Conservation (phyloP, 2,888 invertebrate genomes). For the Abscondita cerata region DNA sequence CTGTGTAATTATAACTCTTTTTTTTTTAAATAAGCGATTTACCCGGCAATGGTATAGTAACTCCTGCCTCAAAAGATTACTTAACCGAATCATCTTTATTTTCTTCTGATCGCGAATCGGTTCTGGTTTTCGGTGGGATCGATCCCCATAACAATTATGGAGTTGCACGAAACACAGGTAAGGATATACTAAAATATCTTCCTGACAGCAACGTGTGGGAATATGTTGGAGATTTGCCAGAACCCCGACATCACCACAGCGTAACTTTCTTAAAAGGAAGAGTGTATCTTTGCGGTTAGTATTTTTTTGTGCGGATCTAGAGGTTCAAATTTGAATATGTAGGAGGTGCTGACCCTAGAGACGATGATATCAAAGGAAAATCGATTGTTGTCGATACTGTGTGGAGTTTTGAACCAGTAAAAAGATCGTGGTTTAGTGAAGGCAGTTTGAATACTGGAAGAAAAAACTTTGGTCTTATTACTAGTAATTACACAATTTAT, state of each 20-base stretch:
- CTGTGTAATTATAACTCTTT: neutral
- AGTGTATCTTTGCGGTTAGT: slow-evolving; percentile 70
- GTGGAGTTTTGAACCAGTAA: slow-evolving; percentile 74
- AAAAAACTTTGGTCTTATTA: slow-evolving; percentile 75
- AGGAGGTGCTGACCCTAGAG: slow-evolving; percentile 73
- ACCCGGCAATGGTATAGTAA: slow-evolving; percentile 35
- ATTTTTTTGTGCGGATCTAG: no score
- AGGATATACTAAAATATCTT: slow-evolving; percentile 67
- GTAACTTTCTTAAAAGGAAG: slow-evolving; percentile 69
- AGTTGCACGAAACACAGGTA: slow-evolving; percentile 65
- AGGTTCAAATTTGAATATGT: no score
- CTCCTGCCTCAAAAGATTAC: slow-evolving; percentile 56
- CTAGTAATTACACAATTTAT: slow-evolving; percentile 69
- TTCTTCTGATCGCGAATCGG: slow-evolving; percentile 66
- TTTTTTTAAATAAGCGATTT: neutral
- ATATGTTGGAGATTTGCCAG: slow-evolving; percentile 70
- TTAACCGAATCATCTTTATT: slow-evolving; percentile 63
- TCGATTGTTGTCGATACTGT: slow-evolving; percentile 67
- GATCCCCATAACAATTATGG: slow-evolving; percentile 69
- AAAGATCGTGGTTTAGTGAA: slow-evolving; percentile 70
- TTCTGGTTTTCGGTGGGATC: slow-evolving; percentile 73
- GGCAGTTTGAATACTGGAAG: slow-evolving; percentile 66
- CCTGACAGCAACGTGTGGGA: slow-evolving; percentile 71
- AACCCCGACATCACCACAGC: slow-evolving; percentile 74
- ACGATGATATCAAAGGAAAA: slow-evolving; percentile 64